Conservation (phyloP, 2,113 vertebrate genomes). For the Pongo pygmaeus region DNA sequence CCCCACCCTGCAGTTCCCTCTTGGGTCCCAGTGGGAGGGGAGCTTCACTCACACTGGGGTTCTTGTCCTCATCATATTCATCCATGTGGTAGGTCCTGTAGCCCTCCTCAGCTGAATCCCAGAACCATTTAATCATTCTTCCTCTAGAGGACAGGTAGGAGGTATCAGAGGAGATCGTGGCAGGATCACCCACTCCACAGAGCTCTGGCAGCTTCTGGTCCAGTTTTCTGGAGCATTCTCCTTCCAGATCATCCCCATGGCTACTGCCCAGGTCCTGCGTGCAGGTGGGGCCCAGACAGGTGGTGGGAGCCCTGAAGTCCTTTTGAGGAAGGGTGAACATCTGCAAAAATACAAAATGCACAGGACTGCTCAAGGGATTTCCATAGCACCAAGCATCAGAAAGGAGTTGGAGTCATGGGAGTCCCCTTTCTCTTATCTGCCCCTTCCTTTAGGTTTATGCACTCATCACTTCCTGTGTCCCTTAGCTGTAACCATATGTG, state of each 20-base stretch:
- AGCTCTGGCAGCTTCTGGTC: neutral
- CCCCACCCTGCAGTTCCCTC: neutral
- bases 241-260: neutral
- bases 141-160: slow-evolving; percentile 90
- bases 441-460: neutral
- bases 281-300: neutral
- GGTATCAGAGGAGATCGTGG: neutral
- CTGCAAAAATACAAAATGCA: slow-evolving; percentile 37
- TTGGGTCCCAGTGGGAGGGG: neutral
- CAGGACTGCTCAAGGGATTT: neutral
- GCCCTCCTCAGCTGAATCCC: slow-evolving; percentile 90
- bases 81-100: slow-evolving; percentile 88
- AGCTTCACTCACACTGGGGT: slow-evolving; percentile 90
- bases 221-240: neutral
- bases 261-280: neutral
- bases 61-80: slow-evolving; percentile 89
- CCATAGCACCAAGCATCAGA: neutral
- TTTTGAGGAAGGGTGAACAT: slow-evolving; percentile 2
- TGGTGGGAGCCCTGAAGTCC: neutral
- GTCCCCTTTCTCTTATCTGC: neutral
- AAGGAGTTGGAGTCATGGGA: neutral
- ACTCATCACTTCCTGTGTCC: neutral
- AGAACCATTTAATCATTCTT: slow-evolving; percentile 85
- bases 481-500: neutral
- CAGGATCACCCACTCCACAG: neutral